Base-by-base conservation (phyloP, 2,797 vertebrate genomes). In the Ceryle rudis region DNA sequence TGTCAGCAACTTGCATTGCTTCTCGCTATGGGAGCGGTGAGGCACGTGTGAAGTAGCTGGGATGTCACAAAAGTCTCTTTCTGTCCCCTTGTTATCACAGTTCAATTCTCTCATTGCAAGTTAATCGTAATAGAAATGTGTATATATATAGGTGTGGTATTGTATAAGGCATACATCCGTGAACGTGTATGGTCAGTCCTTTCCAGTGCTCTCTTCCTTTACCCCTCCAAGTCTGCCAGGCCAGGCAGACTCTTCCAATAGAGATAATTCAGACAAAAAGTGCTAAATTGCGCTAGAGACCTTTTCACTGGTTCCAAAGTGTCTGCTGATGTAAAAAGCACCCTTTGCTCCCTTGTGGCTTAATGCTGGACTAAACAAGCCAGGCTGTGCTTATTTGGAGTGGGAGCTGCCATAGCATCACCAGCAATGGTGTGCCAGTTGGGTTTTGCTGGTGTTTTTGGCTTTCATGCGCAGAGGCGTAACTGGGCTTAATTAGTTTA, bases 401-500 rank as follows among this genome's bases (percentile, higher is more conserved):
- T 61, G 11, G 23, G 19, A 57, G 20, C 31, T 31, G 39, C 31
- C 26, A 12, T 20, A 23, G 31, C 16, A 23, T 39, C 60, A 39
- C 20, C 52, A n/a, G 28, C 41, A 31, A 14, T 42, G 52, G 28
- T 31, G 52, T 31, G 10, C 52, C 29, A 65, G 66, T 5, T 4
- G 3, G 7, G 5, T 82, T 90, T 87, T 35, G 37, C 57, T 51
- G 78, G 5, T 52, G 8, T 49, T 85, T 74, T 51, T 85, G 44
- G 44, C 55, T 91, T 75, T 90, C 1, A 3, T 35, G 75, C 89
- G 73, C 83, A 81, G 58, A 90, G 25, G 51, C 79, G 31, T 82
- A 52, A 64, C 44, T 9, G 11, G 58, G 69, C 54, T 66, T 95
- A 60, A 86, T 96, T 80, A 90, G 81, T 86, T 92, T 49, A 81